Evolutionary conservation across 2,113 vertebrate genomes (phyloP).

Genomic region (Mus spicilegus): DNA sequence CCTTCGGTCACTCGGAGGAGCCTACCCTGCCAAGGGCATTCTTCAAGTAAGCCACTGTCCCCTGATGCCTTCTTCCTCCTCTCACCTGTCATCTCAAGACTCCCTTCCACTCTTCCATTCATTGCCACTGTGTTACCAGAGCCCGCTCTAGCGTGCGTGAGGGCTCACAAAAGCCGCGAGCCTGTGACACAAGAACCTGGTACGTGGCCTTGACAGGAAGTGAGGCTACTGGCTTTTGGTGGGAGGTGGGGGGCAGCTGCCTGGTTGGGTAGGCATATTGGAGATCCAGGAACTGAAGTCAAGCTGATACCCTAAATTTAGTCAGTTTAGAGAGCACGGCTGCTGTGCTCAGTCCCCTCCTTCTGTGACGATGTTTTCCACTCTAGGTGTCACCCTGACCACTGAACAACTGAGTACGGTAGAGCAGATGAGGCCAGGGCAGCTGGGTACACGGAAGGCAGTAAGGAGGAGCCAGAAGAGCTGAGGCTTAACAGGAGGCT

Average conservation of each 20-base stretch:
- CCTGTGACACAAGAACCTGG: background rate
- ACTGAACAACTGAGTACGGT: background rate
- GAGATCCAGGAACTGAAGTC: constrained; percentile 4
- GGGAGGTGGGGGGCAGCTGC: fast-evolving
- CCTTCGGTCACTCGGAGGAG: background rate
- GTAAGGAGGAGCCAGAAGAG: background rate
- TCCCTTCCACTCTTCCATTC: background rate
- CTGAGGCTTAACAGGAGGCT: background rate
- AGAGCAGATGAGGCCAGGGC: background rate
- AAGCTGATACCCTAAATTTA: background rate
- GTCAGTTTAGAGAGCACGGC: background rate
- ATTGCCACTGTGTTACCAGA: background rate
- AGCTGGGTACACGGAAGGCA: background rate
- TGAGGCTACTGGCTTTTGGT: background rate
- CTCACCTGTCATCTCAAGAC: background rate
- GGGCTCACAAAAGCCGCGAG: too few relatives aligned
- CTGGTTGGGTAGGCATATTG: background rate
- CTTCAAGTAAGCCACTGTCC: background rate
- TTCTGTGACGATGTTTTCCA: background rate
- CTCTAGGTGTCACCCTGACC: background rate
- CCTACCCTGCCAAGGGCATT: background rate
- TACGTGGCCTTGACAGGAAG: background rate
- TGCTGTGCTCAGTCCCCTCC: background rate
- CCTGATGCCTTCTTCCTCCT: background rate
- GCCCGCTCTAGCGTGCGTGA: too few relatives aligned